Base-by-base conservation (phyloP, 2,888 invertebrate species). In the Campaea margaritaria region DNA sequence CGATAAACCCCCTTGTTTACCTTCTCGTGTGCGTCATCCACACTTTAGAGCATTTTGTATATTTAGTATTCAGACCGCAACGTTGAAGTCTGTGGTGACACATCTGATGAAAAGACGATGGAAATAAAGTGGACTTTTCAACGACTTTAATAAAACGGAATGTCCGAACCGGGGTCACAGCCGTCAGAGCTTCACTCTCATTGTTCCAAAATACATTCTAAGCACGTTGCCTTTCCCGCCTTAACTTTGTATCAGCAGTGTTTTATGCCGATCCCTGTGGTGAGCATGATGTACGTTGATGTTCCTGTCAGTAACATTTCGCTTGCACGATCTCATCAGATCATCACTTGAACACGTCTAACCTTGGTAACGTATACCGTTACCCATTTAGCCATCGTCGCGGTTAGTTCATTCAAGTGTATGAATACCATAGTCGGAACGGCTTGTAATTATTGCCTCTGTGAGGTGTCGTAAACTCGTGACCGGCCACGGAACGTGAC, bases 1-100 rank as follows among this genome's bases (percentile, higher is more conserved):
- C 69, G 75, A 70, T 80, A 78, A 79, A 79, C 74, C 67, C 65
- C 69, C 73, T 75, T 75, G 72, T 80, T 81, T 80, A 77, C 74
- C 71, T 73, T 68, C 60, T 60, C 62, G 66, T 65, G 68, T 77
- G 78, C 73, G 78, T 76, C 76, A 78, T 67, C 58, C 55, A 36
- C 50, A 60, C 50, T 58, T 56, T 56, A 36, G 44, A 57, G 36
- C 48, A 56, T 62, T 60, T 60, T 58, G 59, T 47, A 36, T 21
- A 43, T 49, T 65, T 65, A 57, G 50, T 59, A 55, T 58, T 57
- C 53, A 41, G 34, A n/a, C 44, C 38, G 39, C 42, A 44, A 27
- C 49, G 34, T 31, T 10, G 31, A 31, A 31, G 31, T 47, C 48
- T 45, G 46, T 15, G 44, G 50, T 62, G 59, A 60, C 59, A 65